phyloP scores from a whole-genome alignment of 2,113 vertebrate species.

The Anguilla japonica region DNA sequence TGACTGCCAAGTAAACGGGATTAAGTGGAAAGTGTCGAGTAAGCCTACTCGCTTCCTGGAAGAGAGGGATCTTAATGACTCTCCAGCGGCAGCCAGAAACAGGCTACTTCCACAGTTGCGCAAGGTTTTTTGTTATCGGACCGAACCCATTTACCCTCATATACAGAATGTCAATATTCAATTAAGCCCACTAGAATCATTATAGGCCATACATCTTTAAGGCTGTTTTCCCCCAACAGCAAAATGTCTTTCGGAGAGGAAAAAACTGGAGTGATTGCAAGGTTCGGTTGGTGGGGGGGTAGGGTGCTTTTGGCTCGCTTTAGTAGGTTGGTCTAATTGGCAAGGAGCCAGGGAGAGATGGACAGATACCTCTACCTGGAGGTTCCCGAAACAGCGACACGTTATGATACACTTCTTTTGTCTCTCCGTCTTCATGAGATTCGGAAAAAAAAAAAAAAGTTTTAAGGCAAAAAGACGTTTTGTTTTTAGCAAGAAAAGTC shows the following conservation, averaged over 20 bases:
- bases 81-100: conserved; percentile 14
- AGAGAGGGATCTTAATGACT: conserved; percentile 46
- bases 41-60: conserved; percentile 40
- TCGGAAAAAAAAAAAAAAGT: too few species aligned
- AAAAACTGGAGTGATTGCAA: neutral
- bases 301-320: neutral
- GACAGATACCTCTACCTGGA: neutral
- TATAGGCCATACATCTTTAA: conserved; percentile 42
- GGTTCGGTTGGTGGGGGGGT: neutral
- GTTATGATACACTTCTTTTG: neutral
- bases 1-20: conserved; percentile 1
- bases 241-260: neutral
- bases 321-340: neutral
- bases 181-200: conserved; percentile 66
- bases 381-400: neutral
- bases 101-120: conserved; percentile 14
- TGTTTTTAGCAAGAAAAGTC: neutral
- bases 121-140: conserved; percentile 31
- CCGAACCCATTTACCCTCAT: conserved; percentile 56
- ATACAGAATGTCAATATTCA: conserved; percentile 68
- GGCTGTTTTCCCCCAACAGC: neutral
- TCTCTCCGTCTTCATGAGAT: neutral
- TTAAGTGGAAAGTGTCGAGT: conserved; percentile 11
- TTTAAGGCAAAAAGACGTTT: neutral
- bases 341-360: neutral